These are phyloP conservation scores for Escarpia spicata DNA, from an alignment of 2,888 invertebrate genomes.

Conservation along the genomic window DNA sequence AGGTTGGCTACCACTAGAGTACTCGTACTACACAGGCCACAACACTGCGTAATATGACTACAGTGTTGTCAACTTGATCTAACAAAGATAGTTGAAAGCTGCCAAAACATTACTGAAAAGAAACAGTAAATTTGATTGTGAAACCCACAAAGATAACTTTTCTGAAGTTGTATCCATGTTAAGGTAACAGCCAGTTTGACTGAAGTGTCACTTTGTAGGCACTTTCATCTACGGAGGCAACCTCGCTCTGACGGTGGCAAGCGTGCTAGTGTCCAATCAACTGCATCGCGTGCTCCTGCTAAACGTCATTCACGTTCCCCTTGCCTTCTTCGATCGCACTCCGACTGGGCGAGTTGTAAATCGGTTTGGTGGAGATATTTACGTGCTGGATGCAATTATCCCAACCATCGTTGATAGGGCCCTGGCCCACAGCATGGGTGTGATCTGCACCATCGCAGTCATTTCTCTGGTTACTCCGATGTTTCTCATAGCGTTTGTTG, in stretches of 20 bases:
- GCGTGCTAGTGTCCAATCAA: neutral
- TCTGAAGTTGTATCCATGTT: too few species aligned
- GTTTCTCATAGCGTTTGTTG: constrained; percentile 47
- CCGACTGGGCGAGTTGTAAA: neutral
- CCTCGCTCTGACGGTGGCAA: neutral
- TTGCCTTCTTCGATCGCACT: neutral
- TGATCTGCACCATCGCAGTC: constrained; percentile 46
- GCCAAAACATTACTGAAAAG: too few species aligned
- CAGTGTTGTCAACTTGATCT: too few species aligned
- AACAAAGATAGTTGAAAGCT: too few species aligned
- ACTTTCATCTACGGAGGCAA: neutral
- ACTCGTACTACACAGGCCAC: too few species aligned
- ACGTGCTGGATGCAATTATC: neutral
- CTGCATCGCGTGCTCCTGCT: neutral
- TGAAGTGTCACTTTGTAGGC: neutral
- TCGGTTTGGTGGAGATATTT: neutral
- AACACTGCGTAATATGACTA: too few species aligned
- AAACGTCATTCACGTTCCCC: neutral
- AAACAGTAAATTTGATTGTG: too few species aligned
- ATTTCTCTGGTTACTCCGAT: constrained; percentile 48
- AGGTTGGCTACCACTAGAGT: too few species aligned
- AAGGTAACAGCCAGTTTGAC: neutral
- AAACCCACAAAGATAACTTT: too few species aligned
- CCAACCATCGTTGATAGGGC: neutral
- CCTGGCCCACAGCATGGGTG: constrained; percentile 40